These are phyloP conservation scores for Nylanderia fulva DNA, from an alignment of 1,140 invertebrate genomes.

Conservation along the genomic window DNA sequence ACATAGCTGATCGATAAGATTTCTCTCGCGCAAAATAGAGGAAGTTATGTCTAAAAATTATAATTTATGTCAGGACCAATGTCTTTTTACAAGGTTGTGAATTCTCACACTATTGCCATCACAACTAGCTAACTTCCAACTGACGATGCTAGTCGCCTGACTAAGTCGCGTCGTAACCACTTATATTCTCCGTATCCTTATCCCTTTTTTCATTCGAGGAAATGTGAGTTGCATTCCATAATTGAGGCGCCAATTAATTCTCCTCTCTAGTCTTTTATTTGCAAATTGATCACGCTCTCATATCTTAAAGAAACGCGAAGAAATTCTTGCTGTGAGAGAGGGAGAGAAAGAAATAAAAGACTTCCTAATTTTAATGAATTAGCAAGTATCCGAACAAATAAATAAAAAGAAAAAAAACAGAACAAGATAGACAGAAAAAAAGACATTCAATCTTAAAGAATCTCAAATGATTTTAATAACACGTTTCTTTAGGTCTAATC, in stretches of 20 bases:
- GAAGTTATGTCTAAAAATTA: conserved; percentile 23
- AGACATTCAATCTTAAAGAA: too few relatives aligned
- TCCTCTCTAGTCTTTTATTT: conserved; percentile 8
- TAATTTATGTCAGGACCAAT: conserved; percentile 71
- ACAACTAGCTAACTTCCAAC: conserved; percentile 24
- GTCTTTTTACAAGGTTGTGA: conserved; percentile 76
- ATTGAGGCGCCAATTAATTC: conserved; percentile 59
- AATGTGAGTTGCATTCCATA: conserved; percentile 60
- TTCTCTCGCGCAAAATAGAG: conserved; percentile 4
- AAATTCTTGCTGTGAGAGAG: neutral
- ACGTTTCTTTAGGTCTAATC: too few relatives aligned
- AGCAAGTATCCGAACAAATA: too few relatives aligned
- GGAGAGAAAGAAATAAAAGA: too few relatives aligned
- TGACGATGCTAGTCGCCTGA: conserved; percentile 27
- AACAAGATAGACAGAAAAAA: too few relatives aligned
- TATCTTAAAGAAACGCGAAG: conserved; percentile 12
- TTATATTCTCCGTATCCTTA: conserved; percentile 27
- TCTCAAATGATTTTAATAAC: too few relatives aligned
- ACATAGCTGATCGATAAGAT: neutral
- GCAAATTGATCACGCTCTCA: conserved; percentile 6
- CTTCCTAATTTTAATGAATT: too few relatives aligned
- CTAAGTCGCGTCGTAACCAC: conserved; percentile 28
- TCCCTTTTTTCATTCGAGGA: conserved; percentile 27
- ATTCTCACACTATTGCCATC: conserved; percentile 60
- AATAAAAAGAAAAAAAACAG: too few relatives aligned